These are phyloP conservation scores for Trissolcus brochymenae DNA, from an alignment of 2,888 invertebrate genomes.

Conservation along the genomic window DNA sequence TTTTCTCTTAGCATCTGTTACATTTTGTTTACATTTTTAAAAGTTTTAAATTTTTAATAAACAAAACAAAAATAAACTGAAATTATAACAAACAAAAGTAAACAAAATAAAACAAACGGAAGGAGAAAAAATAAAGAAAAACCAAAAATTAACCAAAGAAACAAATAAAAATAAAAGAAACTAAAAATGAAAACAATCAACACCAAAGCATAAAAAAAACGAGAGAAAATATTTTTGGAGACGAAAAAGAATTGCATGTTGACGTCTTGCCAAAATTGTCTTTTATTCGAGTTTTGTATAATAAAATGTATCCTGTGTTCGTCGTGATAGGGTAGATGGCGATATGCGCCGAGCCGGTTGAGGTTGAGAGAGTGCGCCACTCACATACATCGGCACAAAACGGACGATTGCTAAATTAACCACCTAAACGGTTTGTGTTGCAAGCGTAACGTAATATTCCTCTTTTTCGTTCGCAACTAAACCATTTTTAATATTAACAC, in stretches of 20 bases:
- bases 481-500: no score
- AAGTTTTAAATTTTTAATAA: no score
- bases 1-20: no score
- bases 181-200: no score
- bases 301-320: conserved; percentile 15
- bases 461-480: no score
- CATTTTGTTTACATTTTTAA: no score
- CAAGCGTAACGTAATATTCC: conserved; percentile 1
- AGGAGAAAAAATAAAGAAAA: no score
- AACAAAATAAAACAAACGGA: no score
- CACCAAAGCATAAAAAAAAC: neutral
- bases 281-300: neutral
- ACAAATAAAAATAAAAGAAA: no score
- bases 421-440: conserved; percentile 8
- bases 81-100: no score
- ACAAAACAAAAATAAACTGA: no score
- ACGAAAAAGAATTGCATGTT: neutral
- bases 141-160: no score
- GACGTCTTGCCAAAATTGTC: neutral
- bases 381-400: conserved; percentile 13
- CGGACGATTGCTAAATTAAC: conserved; percentile 24
- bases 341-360: conserved; percentile 15
- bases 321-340: conserved; percentile 23
- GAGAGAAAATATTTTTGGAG: neutral
- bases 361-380: conserved; percentile 26